Evolutionary conservation across 2,797 vertebrate genomes (phyloP).

Genomic region (Tarsius wallacei): DNA sequence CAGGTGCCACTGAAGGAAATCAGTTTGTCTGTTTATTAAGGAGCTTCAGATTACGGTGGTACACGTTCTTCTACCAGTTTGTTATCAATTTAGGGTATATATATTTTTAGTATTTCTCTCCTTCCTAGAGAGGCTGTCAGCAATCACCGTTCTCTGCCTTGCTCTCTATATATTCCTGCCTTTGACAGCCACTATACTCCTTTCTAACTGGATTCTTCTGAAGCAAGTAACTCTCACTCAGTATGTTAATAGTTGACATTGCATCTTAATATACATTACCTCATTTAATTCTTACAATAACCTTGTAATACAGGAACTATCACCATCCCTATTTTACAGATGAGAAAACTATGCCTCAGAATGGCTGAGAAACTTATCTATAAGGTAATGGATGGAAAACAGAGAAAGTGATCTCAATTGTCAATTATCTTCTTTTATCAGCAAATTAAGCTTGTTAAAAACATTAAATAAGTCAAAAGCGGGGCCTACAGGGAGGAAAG

Average conservation of each 20-base stretch:
- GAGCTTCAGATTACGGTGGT: not conserved
- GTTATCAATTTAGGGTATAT: not conserved
- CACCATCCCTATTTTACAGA: slow-evolving; percentile 49
- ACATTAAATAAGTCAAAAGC: slow-evolving; percentile 47
- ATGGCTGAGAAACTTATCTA: slow-evolving; percentile 60
- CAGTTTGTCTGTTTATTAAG: not conserved
- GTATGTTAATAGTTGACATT: not conserved
- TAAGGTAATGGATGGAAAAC: slow-evolving; percentile 24
- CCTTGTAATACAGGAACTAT: slow-evolving; percentile 17
- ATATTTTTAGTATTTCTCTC: slow-evolving; percentile 41
- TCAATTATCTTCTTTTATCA: slow-evolving; percentile 55
- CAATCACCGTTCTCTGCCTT: not conserved
- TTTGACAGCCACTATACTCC: not conserved
- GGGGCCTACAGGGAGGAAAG: not conserved
- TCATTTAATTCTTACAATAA: slow-evolving; percentile 65
- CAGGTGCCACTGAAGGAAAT: slow-evolving; percentile 21
- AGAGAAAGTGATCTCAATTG: slow-evolving; percentile 46
- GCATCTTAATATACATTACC: slow-evolving; percentile 33
- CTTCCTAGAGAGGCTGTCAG: slow-evolving; percentile 21
- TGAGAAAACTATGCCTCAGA: slow-evolving; percentile 49
- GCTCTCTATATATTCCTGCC: slow-evolving; percentile 3
- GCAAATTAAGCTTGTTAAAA: slow-evolving; percentile 49
- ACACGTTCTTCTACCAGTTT: slow-evolving; percentile 45
- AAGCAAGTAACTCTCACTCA: slow-evolving; percentile 47
- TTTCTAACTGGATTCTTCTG: slow-evolving; percentile 54